Evolutionary conservation across 2,113 vertebrate species (phyloP), one percentile per base, ranked within the genome.

Genomic region (Empidonax traillii): DNA sequence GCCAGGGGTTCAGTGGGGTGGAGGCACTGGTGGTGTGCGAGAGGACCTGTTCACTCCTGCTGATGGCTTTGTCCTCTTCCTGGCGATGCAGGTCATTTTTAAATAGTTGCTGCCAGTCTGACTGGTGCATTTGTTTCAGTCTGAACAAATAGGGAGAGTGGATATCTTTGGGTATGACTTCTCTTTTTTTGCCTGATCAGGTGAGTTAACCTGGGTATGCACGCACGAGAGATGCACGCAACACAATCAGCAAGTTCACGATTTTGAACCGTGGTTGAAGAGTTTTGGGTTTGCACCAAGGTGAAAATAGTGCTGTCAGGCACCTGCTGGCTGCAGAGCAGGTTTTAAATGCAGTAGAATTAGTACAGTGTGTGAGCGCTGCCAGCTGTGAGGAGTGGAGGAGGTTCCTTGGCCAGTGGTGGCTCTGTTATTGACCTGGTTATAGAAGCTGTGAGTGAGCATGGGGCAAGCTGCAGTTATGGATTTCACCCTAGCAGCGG

Each of bases 21-120:
- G 25, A 27, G 41, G 33, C 23, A 8, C 41, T 46, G 67, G 31
- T 53, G 65, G 8, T 61, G 46, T 44, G 30, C 61, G 79, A 52
- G 44, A 75, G 24, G 58, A 53, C 31, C 31, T 80, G 22, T 68
- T 59, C 8, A 0, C 35, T 78, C 46, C 63, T 51, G 28, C 19
- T 22, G 17, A 0, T 0, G 1, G 22, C 73, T 65, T 47, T 74
- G n/a, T 75, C 21, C n/a, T 65, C 25, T n/a, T 62, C 14, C 21
- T 33, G 24, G 52, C 52, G 59, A 3, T 24, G 25, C 47, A 47
- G 49, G 10, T 81, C 9, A 12, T 53, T 87, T 77, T 46, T 78
- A 78, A 72, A 39, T 22, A 49, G 37, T 56, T 0, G 0, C 23
- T 73, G 53, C 44, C 44, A 53, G 31, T 62, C 31, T 63, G 30